Base-by-base conservation (phyloP, 2,797 vertebrate genomes). In the Tragelaphus oryx region DNA sequence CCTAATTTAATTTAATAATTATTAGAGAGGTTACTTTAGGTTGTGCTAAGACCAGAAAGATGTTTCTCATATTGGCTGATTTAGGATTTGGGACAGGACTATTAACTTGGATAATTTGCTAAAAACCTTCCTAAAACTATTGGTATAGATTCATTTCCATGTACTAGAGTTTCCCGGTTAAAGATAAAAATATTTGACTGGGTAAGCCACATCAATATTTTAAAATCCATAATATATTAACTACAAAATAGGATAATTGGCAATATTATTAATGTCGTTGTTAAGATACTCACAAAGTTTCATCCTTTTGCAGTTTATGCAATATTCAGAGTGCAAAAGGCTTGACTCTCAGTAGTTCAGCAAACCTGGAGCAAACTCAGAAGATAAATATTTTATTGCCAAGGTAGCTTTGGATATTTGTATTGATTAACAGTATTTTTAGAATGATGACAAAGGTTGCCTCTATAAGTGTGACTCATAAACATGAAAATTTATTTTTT, bases 211-310 rank as follows among this genome's bases (percentile, higher is more conserved):
- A 17, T 59, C 8, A 55, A 1, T 60, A 85, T 94, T 96, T 93
- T 44, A 89, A 87, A 59, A 59, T 76, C 57, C 83, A 18, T 24
- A 71, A 22, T 75, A 75, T 86, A 44, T 62, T 84, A 20, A 93
- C 54, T 93, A 92, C 17, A 79, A 80, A 74, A 76, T 81, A 79
- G 37, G 65, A 71, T 78, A 55, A 76, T 44, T 55, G n/a, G 46
- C 10, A 30, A 18, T n/a, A 57, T n/a, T 83, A 80, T 62, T 94
- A 71, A 80, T 50, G 14, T 33, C 16, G 24, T 3, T 76, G 4
- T 76, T 85, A 87, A 86, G 33, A 85, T 94, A 93, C 94, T 97
- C 28, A 97, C 93, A 57, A 65, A 90, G 89, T 93, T 94, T 79
- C 90, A 96, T 96, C 28, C 9, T 90, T 82, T 41, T 76, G 79